Percentiles rank a stretch among this genome's conserved stretches.
phyloP scores from a whole-genome alignment of 2,888 invertebrate genomes.

The Brachypterus glaber region DNA sequence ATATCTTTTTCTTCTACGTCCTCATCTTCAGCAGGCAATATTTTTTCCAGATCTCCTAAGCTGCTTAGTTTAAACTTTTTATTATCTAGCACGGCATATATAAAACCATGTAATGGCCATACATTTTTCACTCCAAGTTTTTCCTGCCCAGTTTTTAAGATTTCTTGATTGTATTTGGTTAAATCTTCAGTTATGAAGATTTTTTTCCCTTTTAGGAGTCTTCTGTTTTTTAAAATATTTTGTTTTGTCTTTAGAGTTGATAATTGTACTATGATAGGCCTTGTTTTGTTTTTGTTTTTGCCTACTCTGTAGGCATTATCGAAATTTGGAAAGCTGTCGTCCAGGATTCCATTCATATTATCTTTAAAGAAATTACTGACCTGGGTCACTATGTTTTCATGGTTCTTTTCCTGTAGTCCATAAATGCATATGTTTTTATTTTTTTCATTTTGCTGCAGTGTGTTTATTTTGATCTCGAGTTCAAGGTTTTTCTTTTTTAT shows the following conservation, averaged over 20 bases:
- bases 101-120: neutral
- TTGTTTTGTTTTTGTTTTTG: neutral
- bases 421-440: neutral
- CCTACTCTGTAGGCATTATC: too few species aligned
- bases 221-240: neutral
- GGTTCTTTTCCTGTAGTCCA: neutral
- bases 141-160: neutral
- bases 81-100: neutral
- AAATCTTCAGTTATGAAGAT: neutral
- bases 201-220: neutral
- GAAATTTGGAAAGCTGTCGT: too few species aligned
- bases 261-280: neutral
- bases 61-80: neutral
- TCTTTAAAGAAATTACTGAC: too few species aligned
- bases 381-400: neutral
- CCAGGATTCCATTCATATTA: neutral
- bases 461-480: neutral
- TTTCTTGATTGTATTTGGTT: neutral
- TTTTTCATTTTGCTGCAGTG: neutral
- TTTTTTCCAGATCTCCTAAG: neutral
- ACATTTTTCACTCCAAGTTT: neutral
- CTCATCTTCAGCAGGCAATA: neutral
- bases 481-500: neutral
- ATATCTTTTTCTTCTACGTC: too few species aligned
- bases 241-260: neutral